A percentile compares a stretch with the other conserved stretches of the same genome.
Evolutionary conservation across 2,888 invertebrate genomes (phyloP).

Genomic region (Catocala fraxini): DNA sequence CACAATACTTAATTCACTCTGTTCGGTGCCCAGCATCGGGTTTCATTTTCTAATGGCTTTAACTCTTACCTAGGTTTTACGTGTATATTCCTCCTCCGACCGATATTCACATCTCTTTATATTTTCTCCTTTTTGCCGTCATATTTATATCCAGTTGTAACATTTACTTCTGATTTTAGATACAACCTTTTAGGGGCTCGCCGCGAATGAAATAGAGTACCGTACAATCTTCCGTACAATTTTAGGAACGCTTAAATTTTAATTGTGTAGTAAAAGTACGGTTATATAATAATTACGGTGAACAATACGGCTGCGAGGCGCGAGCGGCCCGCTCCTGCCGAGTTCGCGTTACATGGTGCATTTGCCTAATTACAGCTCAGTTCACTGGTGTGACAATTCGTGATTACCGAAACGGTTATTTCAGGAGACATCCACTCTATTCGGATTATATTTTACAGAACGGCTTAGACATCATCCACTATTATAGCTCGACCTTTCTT

Average conservation of each 20-base stretch:
- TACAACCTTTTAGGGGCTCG: constrained; percentile 66
- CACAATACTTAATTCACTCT: constrained; percentile 60
- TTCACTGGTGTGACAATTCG: constrained; percentile 80
- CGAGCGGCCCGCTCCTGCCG: constrained; percentile 55
- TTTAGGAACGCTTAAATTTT: constrained; percentile 85
- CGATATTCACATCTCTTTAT: constrained; percentile 35
- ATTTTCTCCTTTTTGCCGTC: constrained; percentile 48
- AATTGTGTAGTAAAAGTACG: constrained; percentile 85
- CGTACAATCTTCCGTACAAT: constrained; percentile 75
- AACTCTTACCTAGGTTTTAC: constrained; percentile 53
- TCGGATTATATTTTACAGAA: constrained; percentile 63
- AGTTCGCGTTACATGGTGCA: constrained; percentile 80
- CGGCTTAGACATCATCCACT: constrained; percentile 59
- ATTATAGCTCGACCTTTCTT: constrained; percentile 58
- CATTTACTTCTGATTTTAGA: constrained; percentile 65
- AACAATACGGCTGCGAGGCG: constrained; percentile 73
- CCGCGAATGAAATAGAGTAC: constrained; percentile 77
- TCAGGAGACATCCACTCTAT: constrained; percentile 66
- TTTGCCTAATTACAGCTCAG: constrained; percentile 83
- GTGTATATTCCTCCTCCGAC: constrained; percentile 28
- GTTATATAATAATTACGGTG: constrained; percentile 84
- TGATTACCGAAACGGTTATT: constrained; percentile 80
- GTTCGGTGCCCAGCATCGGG: constrained; percentile 41
- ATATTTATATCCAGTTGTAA: constrained; percentile 54
- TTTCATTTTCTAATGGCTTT: constrained; percentile 62